These are phyloP conservation scores for Heterodera schachtii DNA, from an alignment of 1,140 invertebrate species.

Conservation along the genomic window DNA sequence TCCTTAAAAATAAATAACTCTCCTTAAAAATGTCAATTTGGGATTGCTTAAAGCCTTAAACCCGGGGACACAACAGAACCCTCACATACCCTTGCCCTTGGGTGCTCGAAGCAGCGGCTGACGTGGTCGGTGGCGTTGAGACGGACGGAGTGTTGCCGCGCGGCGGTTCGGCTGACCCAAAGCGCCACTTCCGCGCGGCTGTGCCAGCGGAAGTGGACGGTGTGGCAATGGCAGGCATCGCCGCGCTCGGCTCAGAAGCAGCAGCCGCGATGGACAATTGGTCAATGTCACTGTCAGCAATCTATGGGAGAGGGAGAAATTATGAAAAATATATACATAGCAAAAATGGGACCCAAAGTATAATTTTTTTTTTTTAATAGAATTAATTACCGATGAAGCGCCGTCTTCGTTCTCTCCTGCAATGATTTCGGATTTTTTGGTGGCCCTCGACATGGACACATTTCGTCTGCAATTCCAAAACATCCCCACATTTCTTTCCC, in stretches of 20 bases:
- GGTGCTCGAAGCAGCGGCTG: neutral
- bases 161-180: conserved; percentile 24
- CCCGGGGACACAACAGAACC: too few species aligned
- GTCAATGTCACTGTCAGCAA: conserved; percentile 27
- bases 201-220: conserved; percentile 9
- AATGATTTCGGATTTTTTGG: conserved; percentile 27
- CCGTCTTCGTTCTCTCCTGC: conserved; percentile 19
- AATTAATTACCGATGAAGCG: conserved; percentile 18
- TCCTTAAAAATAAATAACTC: too few species aligned
- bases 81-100: neutral
- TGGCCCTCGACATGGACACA: conserved; percentile 2
- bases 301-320: neutral
- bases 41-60: too few species aligned
- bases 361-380: neutral
- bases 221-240: neutral
- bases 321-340: neutral
- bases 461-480: neutral
- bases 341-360: neutral
- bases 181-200: neutral
- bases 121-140: neutral
- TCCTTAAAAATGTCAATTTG: too few species aligned
- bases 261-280: conserved; percentile 19
- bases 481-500: too few species aligned
- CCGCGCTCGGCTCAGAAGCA: neutral
- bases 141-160: neutral